These are phyloP conservation scores for Arion vulgaris DNA, from an alignment of 1,140 invertebrate genomes.

Conservation along the genomic window DNA sequence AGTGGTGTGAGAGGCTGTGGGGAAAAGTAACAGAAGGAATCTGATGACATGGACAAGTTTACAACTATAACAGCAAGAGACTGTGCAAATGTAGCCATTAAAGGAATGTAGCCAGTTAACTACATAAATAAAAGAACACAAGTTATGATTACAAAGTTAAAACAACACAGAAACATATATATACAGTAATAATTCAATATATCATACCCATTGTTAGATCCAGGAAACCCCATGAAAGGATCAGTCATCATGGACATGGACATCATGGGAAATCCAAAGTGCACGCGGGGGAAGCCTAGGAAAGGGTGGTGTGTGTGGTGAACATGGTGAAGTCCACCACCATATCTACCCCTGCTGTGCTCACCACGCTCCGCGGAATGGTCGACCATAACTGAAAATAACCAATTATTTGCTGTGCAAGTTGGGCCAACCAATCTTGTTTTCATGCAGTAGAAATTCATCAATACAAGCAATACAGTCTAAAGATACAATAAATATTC, in stretches of 20 bases:
- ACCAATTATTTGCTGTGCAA: not conserved
- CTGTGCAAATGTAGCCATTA: too few relatives aligned
- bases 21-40: too few relatives aligned
- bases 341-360: conserved; percentile 13
- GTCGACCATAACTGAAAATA: conserved; percentile 30
- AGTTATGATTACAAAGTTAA: too few relatives aligned
- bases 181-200: not conserved
- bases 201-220: conserved; percentile 16
- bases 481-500: too few relatives aligned
- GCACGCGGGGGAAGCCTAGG: conserved; percentile 23
- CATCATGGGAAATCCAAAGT: conserved; percentile 23
- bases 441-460: too few relatives aligned
- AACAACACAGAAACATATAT: not conserved
- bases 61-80: too few relatives aligned
- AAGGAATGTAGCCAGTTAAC: too few relatives aligned
- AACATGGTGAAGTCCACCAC: not conserved
- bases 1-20: too few relatives aligned
- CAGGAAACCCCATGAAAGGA: conserved; percentile 28
- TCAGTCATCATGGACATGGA: conserved; percentile 3
- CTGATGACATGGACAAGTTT: too few relatives aligned
- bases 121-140: too few relatives aligned
- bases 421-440: not conserved
- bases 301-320: conserved; percentile 31
- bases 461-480: too few relatives aligned
- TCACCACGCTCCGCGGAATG: conserved; percentile 11